Base-by-base conservation (phyloP, 2,888 invertebrate genomes). In the Noctua fimbriata region DNA sequence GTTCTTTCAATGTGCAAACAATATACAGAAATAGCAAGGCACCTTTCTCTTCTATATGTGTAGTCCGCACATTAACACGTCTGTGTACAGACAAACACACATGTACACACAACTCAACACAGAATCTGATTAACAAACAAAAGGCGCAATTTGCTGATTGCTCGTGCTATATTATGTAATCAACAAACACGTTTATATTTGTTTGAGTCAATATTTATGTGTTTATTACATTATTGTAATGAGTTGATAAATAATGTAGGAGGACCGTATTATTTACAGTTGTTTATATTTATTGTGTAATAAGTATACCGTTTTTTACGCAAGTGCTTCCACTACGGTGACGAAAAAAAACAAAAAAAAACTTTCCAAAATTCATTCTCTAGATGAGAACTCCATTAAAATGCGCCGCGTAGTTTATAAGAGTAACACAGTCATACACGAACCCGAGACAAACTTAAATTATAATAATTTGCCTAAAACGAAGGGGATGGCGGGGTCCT, bases 81-180 rank as follows among this genome's bases (percentile, higher is more conserved):
- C 32, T 32, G 21, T 10, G 10, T 44, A 52, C 5, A 63, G 44
- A 78, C 32, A 66, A 32, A 65, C 52, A 63, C 21, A 49, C 14
- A 6, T 28, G n/a, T 44, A 55, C 55, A 21, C 44, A 49, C 28
- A 60, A 78, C 24, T 24, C 10, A 21, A 65, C 41, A 79, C 55
- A 79, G 44, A 84, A 69, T 69, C 55, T 55, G 55, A 69, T 65
- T 63, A 63, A 63, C 21, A 83, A 76, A 77, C 58, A 77, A 49
- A 52, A 21, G 16, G 24, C 58, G 44, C 66, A 85, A 55, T 71
- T 58, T 36, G 66, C 52, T 85, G 85, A 81, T 85, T 85, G 81
- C n/a, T 55, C 58, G 55, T 16, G 44, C n/a, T 58, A 63, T 1
- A 65, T 65, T 65, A 52, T 28, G 63, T 41, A 84, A 78, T 81